Conservation (phyloP, 2,113 vertebrate species). For the Acinonyx jubatus region DNA sequence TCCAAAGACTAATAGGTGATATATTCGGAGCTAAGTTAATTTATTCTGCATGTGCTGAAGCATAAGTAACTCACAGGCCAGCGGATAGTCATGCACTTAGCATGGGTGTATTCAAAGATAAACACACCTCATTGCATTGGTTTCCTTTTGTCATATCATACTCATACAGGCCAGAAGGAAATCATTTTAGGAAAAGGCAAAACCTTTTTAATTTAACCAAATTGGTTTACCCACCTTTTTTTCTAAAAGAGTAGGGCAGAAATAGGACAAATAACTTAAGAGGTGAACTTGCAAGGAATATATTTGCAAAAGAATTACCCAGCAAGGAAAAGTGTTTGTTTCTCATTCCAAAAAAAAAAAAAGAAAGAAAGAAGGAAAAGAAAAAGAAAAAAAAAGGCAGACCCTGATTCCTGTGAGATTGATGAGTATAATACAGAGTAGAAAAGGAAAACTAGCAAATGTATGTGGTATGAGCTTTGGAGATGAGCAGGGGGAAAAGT, state of each 20-base stretch:
- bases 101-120: not conserved
- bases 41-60: not conserved
- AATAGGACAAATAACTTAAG: not conserved
- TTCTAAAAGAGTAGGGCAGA: not conserved
- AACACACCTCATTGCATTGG: not conserved
- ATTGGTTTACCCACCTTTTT: not conserved
- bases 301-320: not conserved
- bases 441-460: not conserved
- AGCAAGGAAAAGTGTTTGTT: not conserved
- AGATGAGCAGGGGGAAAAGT: not conserved
- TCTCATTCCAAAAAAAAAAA: not conserved
- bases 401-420: not conserved
- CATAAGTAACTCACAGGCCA: not conserved
- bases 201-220: not conserved
- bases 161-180: not conserved
- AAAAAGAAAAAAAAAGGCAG: not conserved
- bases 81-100: not conserved
- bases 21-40: not conserved
- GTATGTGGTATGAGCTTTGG: not conserved
- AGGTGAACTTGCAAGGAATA: not conserved
- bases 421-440: not conserved
- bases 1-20: not conserved
- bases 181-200: not conserved
- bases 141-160: not conserved
- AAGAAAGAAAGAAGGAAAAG: not conserved